Conservation (phyloP, 2,113 vertebrate genomes). For the Chrysochloris asiatica region DNA sequence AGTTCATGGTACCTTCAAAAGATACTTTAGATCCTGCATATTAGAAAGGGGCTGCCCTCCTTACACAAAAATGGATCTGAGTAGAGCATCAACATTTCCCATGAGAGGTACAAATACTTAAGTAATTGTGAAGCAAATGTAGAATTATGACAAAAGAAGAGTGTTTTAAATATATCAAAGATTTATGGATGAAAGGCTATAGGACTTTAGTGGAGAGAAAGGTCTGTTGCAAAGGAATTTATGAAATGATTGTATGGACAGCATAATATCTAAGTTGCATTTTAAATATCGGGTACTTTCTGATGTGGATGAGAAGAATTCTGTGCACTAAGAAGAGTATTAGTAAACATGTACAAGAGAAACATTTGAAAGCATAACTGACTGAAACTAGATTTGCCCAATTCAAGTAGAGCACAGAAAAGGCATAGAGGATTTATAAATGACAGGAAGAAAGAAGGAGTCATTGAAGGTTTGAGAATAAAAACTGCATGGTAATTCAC, state of each 20-base stretch:
- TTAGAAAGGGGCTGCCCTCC: not conserved
- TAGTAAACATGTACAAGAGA: not conserved
- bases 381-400: constrained; percentile 5
- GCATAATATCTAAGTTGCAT: not conserved
- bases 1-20: too few species aligned
- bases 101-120: not conserved
- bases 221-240: not conserved
- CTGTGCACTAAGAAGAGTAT: not conserved
- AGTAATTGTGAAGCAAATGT: not conserved
- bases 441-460: not conserved
- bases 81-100: not conserved
- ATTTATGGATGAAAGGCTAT: not conserved
- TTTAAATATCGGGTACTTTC: not conserved
- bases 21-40: not conserved
- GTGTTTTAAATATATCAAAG: not conserved
- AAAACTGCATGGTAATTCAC: constrained; percentile 4
- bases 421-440: not conserved
- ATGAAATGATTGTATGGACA: not conserved
- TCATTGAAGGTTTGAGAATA: not conserved
- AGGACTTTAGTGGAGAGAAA: not conserved
- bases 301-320: not conserved
- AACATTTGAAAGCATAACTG: not conserved
- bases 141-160: not conserved
- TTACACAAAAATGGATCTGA: not conserved
- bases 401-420: not conserved